A percentile compares a stretch with the other conserved stretches of the same genome.
Evolutionary conservation across 2,888 invertebrate genomes (phyloP).

Genomic region (Brachyptera risi): DNA sequence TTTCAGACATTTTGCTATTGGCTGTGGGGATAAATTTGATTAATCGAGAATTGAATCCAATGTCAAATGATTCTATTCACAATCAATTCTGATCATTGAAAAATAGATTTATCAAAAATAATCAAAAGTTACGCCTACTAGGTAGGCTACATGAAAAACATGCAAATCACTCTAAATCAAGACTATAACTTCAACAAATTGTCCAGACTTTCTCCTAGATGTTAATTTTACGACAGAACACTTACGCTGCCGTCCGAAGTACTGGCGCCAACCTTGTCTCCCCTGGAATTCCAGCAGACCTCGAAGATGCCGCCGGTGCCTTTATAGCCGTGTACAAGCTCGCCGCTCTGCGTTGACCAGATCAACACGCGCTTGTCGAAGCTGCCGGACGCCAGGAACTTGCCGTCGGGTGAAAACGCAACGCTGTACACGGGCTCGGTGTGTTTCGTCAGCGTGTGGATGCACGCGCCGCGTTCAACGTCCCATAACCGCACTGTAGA

Average conservation of each 20-base stretch:
- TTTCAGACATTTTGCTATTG: too few species aligned
- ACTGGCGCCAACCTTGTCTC: slow-evolving; percentile 97
- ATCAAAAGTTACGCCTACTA: too few species aligned
- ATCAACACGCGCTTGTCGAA: slow-evolving; percentile 99
- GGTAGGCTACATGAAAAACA: too few species aligned
- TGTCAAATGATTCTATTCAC: too few species aligned
- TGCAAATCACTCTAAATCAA: too few species aligned
- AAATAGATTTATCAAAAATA: too few species aligned
- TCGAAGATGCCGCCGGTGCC: slow-evolving; percentile 99
- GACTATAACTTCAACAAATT: too few species aligned
- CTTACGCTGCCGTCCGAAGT: slow-evolving; percentile 96
- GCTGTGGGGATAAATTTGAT: too few species aligned
- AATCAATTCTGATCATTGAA: too few species aligned
- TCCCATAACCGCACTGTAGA: slow-evolving; percentile 97
- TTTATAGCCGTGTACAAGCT: slow-evolving; percentile 94
- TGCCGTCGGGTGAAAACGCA: slow-evolving; percentile 97
- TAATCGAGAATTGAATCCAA: too few species aligned
- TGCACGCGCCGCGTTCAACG: slow-evolving; percentile 88
- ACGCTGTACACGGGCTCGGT: slow-evolving; percentile 98
- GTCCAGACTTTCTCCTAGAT: too few species aligned
- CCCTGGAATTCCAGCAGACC: slow-evolving; percentile 98
- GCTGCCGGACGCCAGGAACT: slow-evolving; percentile 95
- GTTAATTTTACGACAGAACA: too few species aligned
- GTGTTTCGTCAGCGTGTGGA: slow-evolving; percentile 94
- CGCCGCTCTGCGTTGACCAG: slow-evolving; percentile 95